Evolutionary conservation across 2,797 vertebrate genomes (phyloP).

Genomic region (Notolabrus celidotus): DNA sequence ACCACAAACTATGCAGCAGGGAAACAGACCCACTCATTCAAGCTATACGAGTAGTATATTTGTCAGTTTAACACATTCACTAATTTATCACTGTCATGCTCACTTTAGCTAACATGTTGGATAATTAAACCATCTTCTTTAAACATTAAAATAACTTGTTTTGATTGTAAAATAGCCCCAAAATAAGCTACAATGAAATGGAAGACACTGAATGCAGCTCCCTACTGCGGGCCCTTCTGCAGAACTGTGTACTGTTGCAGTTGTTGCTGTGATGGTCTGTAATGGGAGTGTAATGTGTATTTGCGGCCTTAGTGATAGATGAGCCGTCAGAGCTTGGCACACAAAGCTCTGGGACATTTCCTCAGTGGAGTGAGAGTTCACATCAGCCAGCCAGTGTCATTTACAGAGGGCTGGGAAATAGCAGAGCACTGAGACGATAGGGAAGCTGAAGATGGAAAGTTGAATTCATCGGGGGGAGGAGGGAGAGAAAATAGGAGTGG

Average conservation of each 20-base stretch:
- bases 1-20: conserved; percentile 50
- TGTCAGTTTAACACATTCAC: conserved; percentile 16
- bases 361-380: conserved; percentile 83
- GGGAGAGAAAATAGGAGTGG: conserved; percentile 33
- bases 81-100: conserved; percentile 4
- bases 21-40: conserved; percentile 37
- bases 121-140: not conserved
- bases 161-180: conserved; percentile 2
- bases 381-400: conserved; percentile 81
- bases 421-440: conserved; percentile 77
- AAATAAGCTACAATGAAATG: conserved; percentile 29
- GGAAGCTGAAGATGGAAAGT: conserved; percentile 70
- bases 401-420: conserved; percentile 85
- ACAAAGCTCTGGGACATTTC: conserved; percentile 79
- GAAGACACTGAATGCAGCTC: conserved; percentile 29
- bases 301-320: conserved; percentile 77
- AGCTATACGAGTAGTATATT: not conserved
- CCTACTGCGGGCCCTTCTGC: conserved; percentile 32
- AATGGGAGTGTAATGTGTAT: conserved; percentile 79
- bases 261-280: conserved; percentile 71
- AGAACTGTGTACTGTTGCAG: conserved; percentile 47
- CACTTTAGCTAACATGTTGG: not conserved
- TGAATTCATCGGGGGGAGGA: conserved; percentile 50
- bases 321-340: conserved; percentile 75
- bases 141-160: not conserved